These are phyloP conservation scores for Danaus melanippus DNA, from an alignment of 1,140 invertebrate genomes.

Conservation along the genomic window DNA sequence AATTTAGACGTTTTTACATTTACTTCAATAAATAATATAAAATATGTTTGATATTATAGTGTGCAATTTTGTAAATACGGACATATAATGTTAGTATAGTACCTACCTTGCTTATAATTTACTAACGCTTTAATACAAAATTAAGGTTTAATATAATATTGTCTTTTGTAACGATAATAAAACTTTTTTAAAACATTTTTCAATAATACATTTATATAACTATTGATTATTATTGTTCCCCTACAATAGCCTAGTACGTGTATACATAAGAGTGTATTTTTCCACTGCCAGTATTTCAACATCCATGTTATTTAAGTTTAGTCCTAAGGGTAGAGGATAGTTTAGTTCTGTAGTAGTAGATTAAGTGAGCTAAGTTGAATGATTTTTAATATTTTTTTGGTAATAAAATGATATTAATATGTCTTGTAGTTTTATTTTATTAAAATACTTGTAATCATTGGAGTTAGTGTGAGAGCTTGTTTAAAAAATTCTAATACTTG, in stretches of 20 bases:
- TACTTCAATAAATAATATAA: constrained; percentile 11
- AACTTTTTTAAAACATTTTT: constrained; percentile 4
- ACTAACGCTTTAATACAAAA: constrained; percentile 22
- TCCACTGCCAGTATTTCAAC: constrained; percentile 73
- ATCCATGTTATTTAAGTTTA: constrained; percentile 53
- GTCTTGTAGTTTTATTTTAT: constrained; percentile 11
- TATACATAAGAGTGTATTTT: constrained; percentile 61
- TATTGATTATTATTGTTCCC: constrained; percentile 7
- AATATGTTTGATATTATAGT: constrained; percentile 26
- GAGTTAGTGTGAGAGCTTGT: no score
- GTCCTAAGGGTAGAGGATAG: constrained; percentile 46
- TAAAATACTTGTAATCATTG: neutral
- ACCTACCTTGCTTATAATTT: constrained; percentile 20
- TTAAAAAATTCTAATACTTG: no score
- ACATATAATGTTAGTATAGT: constrained; percentile 12
- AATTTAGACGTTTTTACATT: constrained; percentile 10
- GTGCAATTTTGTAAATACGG: constrained; percentile 49
- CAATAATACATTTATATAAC: constrained; percentile 11
- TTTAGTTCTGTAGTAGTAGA: constrained; percentile 45
- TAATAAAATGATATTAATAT: constrained; percentile 59
- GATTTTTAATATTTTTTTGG: constrained; percentile 73
- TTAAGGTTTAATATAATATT: constrained; percentile 12
- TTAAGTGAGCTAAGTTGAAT: constrained; percentile 57
- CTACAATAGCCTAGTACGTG: constrained; percentile 20
- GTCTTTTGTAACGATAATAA: constrained; percentile 3